phyloP scores from a whole-genome alignment of 2,797 vertebrate genomes.

The Pangasius krempfi region DNA sequence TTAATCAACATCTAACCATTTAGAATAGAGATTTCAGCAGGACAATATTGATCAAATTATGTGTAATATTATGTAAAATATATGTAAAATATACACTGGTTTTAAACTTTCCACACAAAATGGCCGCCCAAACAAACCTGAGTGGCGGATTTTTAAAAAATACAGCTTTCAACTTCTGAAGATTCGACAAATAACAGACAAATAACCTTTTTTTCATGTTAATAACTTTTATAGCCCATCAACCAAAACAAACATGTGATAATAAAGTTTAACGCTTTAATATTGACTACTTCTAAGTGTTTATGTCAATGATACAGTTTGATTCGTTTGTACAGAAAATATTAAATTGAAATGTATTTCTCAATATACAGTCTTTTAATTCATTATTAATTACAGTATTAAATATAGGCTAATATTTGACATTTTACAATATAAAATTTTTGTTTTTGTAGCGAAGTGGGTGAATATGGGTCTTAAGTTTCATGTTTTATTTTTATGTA shows the following conservation, averaged over 20 bases:
- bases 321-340: too few species aligned
- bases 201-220: neutral
- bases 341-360: too few species aligned
- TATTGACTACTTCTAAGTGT: too few species aligned
- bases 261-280: too few species aligned
- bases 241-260: too few species aligned
- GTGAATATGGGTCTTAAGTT: neutral
- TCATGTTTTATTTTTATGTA: too few species aligned
- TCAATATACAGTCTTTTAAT: too few species aligned
- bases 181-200: neutral
- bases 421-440: neutral
- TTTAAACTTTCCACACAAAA: constrained; percentile 75
- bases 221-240: neutral
- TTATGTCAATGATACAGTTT: too few species aligned
- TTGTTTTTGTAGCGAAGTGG: neutral
- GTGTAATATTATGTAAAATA: neutral
- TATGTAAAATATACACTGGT: neutral
- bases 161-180: neutral
- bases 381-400: neutral
- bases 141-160: neutral
- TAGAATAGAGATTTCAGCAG: neutral
- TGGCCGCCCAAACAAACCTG: constrained; percentile 88
- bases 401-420: neutral
- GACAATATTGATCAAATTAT: neutral
- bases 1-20: neutral